Percentiles rank a stretch among this genome's conserved stretches.
These are phyloP conservation scores for Thera obeliscata DNA, from an alignment of 2,888 invertebrate species.

Conservation along the genomic window DNA sequence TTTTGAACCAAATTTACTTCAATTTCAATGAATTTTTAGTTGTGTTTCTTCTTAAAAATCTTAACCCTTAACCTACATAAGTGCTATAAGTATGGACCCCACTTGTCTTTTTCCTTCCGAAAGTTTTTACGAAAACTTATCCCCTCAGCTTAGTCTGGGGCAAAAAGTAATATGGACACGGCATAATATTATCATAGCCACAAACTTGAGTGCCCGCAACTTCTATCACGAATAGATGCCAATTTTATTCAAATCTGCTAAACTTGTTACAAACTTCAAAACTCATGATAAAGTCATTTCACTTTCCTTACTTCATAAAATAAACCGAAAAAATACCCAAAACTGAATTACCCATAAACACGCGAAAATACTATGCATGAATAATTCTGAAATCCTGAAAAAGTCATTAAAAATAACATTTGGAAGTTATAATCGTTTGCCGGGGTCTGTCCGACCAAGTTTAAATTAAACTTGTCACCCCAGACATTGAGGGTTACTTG, in stretches of 20 bases:
- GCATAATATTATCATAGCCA: not conserved
- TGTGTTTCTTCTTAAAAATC: too few relatives aligned
- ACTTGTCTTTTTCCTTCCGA: too few relatives aligned
- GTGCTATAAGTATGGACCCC: too few relatives aligned
- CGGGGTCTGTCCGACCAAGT: constrained; percentile 65
- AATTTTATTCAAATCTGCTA: constrained; percentile 13
- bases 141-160: not conserved
- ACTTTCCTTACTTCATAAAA: constrained; percentile 15
- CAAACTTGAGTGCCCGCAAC: not conserved
- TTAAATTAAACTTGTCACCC: constrained; percentile 81
- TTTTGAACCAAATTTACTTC: too few relatives aligned
- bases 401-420: constrained; percentile 81
- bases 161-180: not conserved
- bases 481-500: constrained; percentile 50
- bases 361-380: constrained; percentile 60
- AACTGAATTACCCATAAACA: constrained; percentile 51
- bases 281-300: constrained; percentile 22
- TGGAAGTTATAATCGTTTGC: constrained; percentile 73
- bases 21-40: too few relatives aligned
- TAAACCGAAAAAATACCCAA: constrained; percentile 25
- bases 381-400: constrained; percentile 66
- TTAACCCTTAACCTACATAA: too few relatives aligned
- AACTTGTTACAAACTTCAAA: constrained; percentile 22
- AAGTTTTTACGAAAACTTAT: too few relatives aligned
- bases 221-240: not conserved